Base-by-base conservation (phyloP, 2,888 invertebrate genomes). In the Caenorhabditis imperialis region DNA sequence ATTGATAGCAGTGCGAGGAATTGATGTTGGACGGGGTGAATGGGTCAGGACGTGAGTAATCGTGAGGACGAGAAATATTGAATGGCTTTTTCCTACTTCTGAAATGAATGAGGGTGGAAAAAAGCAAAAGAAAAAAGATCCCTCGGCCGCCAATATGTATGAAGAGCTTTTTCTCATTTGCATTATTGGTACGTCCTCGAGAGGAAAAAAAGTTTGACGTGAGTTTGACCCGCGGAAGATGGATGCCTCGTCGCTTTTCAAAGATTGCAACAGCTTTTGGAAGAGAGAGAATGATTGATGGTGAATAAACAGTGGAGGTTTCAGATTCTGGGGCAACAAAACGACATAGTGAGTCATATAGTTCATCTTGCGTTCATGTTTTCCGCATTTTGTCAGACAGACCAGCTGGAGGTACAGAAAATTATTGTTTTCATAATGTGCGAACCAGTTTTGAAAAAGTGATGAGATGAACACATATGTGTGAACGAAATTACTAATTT, bases 221-320 rank as follows among this genome's bases (percentile, higher is more conserved):
- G 51, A 38, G 50, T 51, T 67, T 50, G 67, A 67, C 57, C 67
- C 57, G 57, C 33, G 40, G 25, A 67, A 67, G 67, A 67, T 58
- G 50, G 57, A 67, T 67, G 67, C 20, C 27, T 57, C 57, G 57
- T 48, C 38, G 44, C 57, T 57, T 51, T 62, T 50, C 27, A 57
- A 44, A 65, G 48, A 65, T 65, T 65, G 55, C 57, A 51, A 67
- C 48, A 48, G 48, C 45, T 23, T 3, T 10, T 23, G 23, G 2
- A 55, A 42, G 40, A 47, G 33, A 44, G 35, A 22, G 50, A 48
- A 55, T 65, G 65, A 65, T 65, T 55, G 50, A 65, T 65, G 65
- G 40, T 42, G 55, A 65, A 65, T 65, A 50, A 55, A 42, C 48
- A 30, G 42, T 27, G 42, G n/a, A 14, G 20, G 7, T 53, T 37